phyloP scores from a whole-genome alignment of 2,797 vertebrate species.

The Sebastes matsubarae region DNA sequence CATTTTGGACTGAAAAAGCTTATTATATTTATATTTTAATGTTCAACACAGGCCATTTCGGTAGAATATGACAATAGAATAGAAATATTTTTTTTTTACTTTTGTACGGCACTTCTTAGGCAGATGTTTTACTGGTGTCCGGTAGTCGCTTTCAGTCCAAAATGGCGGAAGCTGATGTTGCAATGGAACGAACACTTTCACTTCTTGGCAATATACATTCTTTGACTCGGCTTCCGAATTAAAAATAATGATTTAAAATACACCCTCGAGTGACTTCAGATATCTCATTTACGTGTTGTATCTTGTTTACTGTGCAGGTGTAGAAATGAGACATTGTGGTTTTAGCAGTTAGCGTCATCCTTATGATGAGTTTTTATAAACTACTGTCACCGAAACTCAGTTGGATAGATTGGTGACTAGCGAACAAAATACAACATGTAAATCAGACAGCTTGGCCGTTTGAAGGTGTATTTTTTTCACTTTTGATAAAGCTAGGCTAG shows the following conservation, averaged over 20 bases:
- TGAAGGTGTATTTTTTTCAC: neutral
- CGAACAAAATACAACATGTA: neutral
- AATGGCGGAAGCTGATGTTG: no score
- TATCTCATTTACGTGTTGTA: accelerated
- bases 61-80: no score
- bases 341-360: neutral
- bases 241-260: neutral
- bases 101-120: no score
- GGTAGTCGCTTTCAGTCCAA: no score
- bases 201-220: no score
- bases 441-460: neutral
- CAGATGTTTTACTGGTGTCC: accelerated
- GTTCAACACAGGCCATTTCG: no score
- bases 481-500: neutral
- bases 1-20: no score
- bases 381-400: no score
- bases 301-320: neutral
- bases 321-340: neutral
- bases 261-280: neutral
- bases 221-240: neutral
- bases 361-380: no score
- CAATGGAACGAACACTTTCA: no score
- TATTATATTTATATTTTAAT: no score
- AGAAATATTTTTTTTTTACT: accelerated
- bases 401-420: neutral